Base-by-base conservation (phyloP, 2,113 vertebrate species). In the Ophiodon elongatus region DNA sequence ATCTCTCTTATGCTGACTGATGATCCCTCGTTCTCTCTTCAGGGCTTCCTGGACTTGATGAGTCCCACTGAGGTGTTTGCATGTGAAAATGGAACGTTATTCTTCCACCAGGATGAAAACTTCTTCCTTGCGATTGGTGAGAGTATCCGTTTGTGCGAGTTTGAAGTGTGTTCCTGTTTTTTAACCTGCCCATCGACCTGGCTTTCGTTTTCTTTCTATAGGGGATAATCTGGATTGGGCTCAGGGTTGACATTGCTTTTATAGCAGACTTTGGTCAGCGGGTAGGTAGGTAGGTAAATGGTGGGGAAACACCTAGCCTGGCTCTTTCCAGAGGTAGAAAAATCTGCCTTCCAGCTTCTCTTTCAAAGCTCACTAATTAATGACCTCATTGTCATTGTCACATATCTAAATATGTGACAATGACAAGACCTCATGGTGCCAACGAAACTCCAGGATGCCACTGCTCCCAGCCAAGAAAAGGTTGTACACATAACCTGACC, bases 51-150 rank as follows among this genome's bases (percentile, higher is more conserved):
- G 56, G 56, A 87, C 10, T 3, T 23, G 54, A 25, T 94, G 25
- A 74, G 47, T 52, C 50, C 87, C 4, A 11, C 45, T 29, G 90
- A 93, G 4, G 90, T 90, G 45, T 94, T 94, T 87, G 90, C 91
- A 0, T 95, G 95, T 94, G 93, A 94, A 80, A 89, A 85, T n/a
- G 50, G 78, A 9, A 92, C 94, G 0, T 13, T 86, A 4, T 94
- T 91, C 76, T 91, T 95, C 39, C 69, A 87, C 25, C 93, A 94
- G 66, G 91, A 92, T 29, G 71, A 88, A 13, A 25, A 89, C 73
- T 85, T 95, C 77, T 89, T 94, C 33, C 86, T 95, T n/a, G 87
- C 87, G 5, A 23, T 93, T 29, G 95, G 95, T 94, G 75, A 92
- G 73, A 23, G 29, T 3, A 2, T 64, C 13, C 41, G 23, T 33